A percentile compares a stretch with the other conserved stretches of the same genome.
Conservation (phyloP, 92 coral and sea anemone genomes). For the Plumapathes pennacea region DNA sequence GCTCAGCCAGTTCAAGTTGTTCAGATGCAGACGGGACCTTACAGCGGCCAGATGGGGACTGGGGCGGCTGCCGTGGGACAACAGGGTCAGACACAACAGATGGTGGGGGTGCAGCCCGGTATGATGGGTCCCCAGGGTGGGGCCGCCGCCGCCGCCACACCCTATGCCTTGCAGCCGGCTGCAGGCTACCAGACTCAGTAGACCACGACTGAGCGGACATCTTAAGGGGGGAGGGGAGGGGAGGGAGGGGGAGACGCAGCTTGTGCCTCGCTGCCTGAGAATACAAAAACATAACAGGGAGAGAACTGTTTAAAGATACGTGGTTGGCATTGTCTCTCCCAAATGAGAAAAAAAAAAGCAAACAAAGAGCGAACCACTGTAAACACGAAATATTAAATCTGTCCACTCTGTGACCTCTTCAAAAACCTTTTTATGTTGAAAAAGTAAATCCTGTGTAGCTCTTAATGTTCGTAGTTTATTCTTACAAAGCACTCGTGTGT, state of each 20-base stretch:
- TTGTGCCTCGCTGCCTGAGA: slow-evolving; percentile 22
- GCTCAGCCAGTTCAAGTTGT: slow-evolving; percentile 45
- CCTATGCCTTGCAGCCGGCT: slow-evolving; percentile 89
- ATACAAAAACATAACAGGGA: slow-evolving; percentile 1
- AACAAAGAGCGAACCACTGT: slow-evolving; percentile 1
- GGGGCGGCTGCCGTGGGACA: slow-evolving; percentile 54
- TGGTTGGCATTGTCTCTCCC: slow-evolving; percentile 5
- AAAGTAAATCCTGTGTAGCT: slow-evolving; percentile 16
- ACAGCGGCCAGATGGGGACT: slow-evolving; percentile 59
- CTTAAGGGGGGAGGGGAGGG: neutral
- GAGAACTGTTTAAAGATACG: slow-evolving; percentile 5
- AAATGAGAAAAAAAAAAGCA: slow-evolving; percentile 13
- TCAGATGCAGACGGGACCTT: slow-evolving; percentile 34
- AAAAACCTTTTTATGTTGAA: slow-evolving; percentile 66
- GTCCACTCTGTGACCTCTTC: neutral
- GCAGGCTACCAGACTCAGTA: slow-evolving; percentile 81
- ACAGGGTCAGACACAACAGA: slow-evolving; percentile 51
- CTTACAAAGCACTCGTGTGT: slow-evolving; percentile 10
- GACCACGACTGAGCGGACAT: neutral
- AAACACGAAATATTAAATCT: neutral
- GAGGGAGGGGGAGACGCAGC: slow-evolving; percentile 3
- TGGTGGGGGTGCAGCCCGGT: slow-evolving; percentile 60
- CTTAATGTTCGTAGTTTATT: slow-evolving; percentile 2
- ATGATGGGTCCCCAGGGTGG: slow-evolving; percentile 67
- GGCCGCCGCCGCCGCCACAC: slow-evolving; percentile 50